These are phyloP conservation scores for Spheniscus humboldti DNA, from an alignment of 2,797 vertebrate species.

Conservation along the genomic window DNA sequence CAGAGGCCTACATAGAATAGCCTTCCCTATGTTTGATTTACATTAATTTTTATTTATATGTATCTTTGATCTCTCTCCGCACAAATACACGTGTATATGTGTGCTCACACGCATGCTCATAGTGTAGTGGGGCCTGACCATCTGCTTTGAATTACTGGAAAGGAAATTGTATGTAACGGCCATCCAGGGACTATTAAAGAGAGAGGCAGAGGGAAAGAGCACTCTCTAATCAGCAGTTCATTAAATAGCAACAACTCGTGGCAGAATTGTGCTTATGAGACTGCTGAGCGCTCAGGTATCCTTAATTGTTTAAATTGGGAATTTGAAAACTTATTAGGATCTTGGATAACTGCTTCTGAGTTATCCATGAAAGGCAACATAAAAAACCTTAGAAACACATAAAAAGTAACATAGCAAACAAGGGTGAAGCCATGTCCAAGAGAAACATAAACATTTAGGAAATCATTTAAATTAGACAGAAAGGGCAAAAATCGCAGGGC, in stretches of 20 bases:
- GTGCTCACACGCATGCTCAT: not conserved
- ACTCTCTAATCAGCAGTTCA: conserved; percentile 54
- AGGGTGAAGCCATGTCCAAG: not conserved
- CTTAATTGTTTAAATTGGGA: conserved; percentile 4
- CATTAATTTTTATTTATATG: not conserved
- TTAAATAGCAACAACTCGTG: conserved; percentile 33
- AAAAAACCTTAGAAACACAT: not conserved
- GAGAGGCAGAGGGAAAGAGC: not conserved
- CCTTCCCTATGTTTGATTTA: not conserved
- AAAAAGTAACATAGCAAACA: not conserved
- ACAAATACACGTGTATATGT: not conserved
- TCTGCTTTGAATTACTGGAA: conserved; percentile 13
- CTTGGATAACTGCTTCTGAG: not conserved
- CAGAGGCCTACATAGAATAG: not conserved
- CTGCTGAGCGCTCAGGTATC: conserved; percentile 3
- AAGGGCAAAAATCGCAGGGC: not conserved
- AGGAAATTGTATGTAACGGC: conserved; percentile 14
- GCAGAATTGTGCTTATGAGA: conserved; percentile 12
- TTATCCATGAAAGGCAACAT: not conserved
- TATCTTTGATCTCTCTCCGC: not conserved
- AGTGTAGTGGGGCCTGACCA: not conserved
- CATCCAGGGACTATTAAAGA: not conserved
- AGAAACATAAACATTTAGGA: not conserved
- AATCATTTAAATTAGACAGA: not conserved
- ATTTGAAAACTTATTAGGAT: conserved; percentile 15